Conservation (phyloP, 64 coral and sea anemone species). For the Stylophora pistillata region DNA sequence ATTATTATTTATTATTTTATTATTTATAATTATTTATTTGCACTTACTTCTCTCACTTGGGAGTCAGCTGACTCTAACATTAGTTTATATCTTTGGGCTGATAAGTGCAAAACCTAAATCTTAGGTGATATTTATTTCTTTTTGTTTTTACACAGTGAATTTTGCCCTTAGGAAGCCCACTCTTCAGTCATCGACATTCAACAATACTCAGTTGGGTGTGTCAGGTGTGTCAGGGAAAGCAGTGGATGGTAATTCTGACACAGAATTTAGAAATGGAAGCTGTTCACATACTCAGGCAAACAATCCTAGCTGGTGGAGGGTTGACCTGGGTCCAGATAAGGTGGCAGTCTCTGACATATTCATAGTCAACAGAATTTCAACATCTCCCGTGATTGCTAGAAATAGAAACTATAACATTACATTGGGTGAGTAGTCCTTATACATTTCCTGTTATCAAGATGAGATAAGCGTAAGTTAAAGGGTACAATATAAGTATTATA, state of each 20-base stretch:
- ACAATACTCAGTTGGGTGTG: background rate
- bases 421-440: background rate
- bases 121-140: background rate
- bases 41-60: no score
- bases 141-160: background rate
- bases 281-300: background rate
- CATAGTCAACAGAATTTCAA: background rate
- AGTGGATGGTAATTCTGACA: constrained; percentile 16
- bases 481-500: no score
- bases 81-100: no score
- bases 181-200: background rate
- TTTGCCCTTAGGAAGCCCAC: constrained; percentile 10
- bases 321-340: no score
- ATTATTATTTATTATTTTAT: no score
- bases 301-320: background rate
- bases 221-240: background rate
- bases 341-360: no score
- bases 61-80: no score
- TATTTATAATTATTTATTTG: no score
- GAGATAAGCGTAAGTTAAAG: background rate
- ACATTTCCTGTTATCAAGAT: no score
- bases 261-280: background rate
- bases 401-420: background rate
- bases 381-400: background rate
- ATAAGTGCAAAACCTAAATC: no score